Percentiles rank a stretch among this genome's conserved stretches.
Evolutionary conservation across 1,140 invertebrate genomes (phyloP).

Genomic region (Zeugodacus cucurbitae): DNA sequence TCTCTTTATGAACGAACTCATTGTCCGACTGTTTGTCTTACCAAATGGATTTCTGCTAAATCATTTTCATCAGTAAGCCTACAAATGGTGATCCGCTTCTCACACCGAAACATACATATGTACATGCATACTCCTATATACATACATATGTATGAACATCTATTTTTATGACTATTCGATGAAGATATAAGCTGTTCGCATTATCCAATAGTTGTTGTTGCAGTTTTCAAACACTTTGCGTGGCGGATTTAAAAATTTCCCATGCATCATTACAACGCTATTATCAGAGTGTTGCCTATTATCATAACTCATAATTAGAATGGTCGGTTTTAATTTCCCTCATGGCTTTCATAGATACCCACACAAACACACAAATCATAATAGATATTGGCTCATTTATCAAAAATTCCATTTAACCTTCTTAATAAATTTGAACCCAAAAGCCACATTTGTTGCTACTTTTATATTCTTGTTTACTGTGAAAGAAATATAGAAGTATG

Average conservation of each 20-base stretch:
- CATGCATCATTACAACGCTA: no score
- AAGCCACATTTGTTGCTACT: not conserved
- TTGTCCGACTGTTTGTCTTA: not conserved
- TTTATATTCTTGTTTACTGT: not conserved
- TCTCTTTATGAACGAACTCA: not conserved
- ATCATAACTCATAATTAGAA: no score
- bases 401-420: not conserved
- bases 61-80: not conserved
- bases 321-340: no score
- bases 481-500: not conserved
- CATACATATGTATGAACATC: not conserved
- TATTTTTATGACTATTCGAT: no score
- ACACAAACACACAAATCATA: not conserved
- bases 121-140: not conserved
- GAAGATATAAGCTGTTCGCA: no score
- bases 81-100: not conserved
- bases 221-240: no score
- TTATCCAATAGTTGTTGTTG: no score
- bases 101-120: not conserved
- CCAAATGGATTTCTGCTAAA: constrained; percentile 17
- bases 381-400: not conserved
- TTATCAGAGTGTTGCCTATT: no score
- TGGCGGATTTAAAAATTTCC: no score
- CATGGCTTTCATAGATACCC: not conserved
- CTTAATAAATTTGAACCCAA: constrained; percentile 38